Base-by-base conservation (phyloP, 2,797 vertebrate genomes). In the Chloroceryle amazona region DNA sequence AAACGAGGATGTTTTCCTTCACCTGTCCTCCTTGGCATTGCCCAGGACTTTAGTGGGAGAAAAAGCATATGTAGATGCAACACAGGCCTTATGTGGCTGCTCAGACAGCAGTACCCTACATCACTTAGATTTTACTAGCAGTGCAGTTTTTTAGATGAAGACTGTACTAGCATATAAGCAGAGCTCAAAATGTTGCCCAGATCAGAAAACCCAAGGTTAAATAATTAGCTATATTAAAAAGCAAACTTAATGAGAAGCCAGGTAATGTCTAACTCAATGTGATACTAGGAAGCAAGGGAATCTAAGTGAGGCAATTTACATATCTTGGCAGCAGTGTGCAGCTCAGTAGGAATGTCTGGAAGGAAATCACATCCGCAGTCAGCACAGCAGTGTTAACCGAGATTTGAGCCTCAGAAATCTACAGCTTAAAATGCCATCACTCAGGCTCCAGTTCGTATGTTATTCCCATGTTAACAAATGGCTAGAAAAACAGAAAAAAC, bases 261-360 rank as follows among this genome's bases (percentile, higher is more conserved):
- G 93, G 94, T 96, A 95, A 93, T 92, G 75, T 65, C 42, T 92
- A 92, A 91, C 67, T 82, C 2, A 1, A 51, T 71, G 73, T 46
- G 91, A 91, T 95, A 89, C 46, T 94, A 91, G 86, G 94, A 94
- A 96, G 94, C 67, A 95, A 89, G 92, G 75, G 89, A 91, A 95
- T 68, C 65, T 85, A 76, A 93, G 63, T 49, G 81, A 96, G 67
- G 86, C 92, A 94, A 80, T 92, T 96, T 96, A 90, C 92, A 87
- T 95, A 61, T 91, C 71, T 96, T 96, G 95, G 96, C 95, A 96
- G 89, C 67, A 89, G 61, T 5, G 52, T 62, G 52, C 78, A 93
- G 74, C 67, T 89, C 74, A 54, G 74, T 85, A 96, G 89, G 93
- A 96, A 95, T 92, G 96, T 96, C 94, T 96, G 96, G 86, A 96